Conservation (phyloP, 2,797 vertebrate genomes). For the Mormyrus proboscirostris region DNA sequence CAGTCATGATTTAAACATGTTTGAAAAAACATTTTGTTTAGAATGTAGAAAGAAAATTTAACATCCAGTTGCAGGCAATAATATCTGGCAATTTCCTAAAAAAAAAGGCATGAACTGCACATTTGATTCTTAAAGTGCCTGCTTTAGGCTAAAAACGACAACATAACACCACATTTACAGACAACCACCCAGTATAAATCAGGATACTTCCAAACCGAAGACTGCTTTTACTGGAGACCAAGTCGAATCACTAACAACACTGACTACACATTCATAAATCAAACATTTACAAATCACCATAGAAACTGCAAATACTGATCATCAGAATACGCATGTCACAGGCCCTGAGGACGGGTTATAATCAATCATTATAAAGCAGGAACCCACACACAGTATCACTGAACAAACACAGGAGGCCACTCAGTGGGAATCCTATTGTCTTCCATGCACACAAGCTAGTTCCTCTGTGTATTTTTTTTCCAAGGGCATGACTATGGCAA, state of each 20-base stretch:
- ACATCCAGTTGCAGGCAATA: neutral
- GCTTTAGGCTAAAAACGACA: neutral
- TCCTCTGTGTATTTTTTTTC: conserved; percentile 9
- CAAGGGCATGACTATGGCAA: conserved; percentile 14
- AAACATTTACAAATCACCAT: neutral
- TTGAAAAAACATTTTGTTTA: neutral
- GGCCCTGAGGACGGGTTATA: neutral
- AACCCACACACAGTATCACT: neutral
- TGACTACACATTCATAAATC: neutral
- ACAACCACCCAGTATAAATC: neutral
- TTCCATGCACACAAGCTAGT: neutral
- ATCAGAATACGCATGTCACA: neutral
- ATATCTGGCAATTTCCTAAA: neutral
- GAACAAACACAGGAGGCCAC: neutral
- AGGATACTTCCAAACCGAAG: neutral
- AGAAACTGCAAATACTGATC: conserved; percentile 2
- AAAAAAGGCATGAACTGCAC: neutral
- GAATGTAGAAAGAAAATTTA: neutral
- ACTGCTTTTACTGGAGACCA: neutral
- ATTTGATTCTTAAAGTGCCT: neutral
- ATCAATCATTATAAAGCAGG: neutral
- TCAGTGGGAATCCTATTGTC: neutral
- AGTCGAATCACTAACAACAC: neutral
- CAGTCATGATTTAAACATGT: neutral
- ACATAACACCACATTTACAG: neutral